phyloP scores from a whole-genome alignment of 37 sponge, comb jelly and placozoan genomes.

The Beroe ovata region DNA sequence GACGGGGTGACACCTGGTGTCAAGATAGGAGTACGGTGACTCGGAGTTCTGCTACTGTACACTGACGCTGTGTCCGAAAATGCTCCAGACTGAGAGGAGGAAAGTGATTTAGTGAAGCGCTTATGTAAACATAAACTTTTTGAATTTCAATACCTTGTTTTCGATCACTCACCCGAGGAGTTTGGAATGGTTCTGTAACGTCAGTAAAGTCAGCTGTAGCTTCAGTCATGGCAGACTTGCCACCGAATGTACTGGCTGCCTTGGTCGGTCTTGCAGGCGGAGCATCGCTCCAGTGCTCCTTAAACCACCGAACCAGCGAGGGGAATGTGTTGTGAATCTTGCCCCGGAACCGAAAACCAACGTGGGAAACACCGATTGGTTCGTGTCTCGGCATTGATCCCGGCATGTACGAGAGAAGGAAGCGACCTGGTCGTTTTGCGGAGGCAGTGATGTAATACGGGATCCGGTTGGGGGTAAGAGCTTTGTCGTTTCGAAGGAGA shows the following conservation, averaged over 20 bases:
- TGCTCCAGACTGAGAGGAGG: conserved; percentile 9
- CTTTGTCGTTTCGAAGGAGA: conserved; percentile 80
- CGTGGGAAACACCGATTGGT: conserved; percentile 79
- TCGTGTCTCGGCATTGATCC: conserved; percentile 75
- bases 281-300: conserved; percentile 67
- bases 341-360: conserved; percentile 81
- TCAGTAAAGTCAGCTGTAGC: conserved; percentile 56
- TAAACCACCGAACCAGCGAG: conserved; percentile 85
- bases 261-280: conserved; percentile 17
- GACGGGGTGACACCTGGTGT: conserved; percentile 7
- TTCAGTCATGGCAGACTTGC: conserved; percentile 43
- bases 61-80: conserved; percentile 31
- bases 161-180: conserved; percentile 37
- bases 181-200: conserved; percentile 61
- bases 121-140: not conserved
- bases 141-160: too few relatives aligned
- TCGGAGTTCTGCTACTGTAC: conserved; percentile 27
- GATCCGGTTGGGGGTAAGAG: conserved; percentile 78
- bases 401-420: conserved; percentile 89
- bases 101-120: not conserved
- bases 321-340: conserved; percentile 71
- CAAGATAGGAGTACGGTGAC: conserved; percentile 14
- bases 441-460: conserved; percentile 95
- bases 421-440: conserved; percentile 77
- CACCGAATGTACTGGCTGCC: conserved; percentile 37